phyloP scores from a whole-genome alignment of 2,113 vertebrate genomes.

The Erythrocercus mccallii region DNA sequence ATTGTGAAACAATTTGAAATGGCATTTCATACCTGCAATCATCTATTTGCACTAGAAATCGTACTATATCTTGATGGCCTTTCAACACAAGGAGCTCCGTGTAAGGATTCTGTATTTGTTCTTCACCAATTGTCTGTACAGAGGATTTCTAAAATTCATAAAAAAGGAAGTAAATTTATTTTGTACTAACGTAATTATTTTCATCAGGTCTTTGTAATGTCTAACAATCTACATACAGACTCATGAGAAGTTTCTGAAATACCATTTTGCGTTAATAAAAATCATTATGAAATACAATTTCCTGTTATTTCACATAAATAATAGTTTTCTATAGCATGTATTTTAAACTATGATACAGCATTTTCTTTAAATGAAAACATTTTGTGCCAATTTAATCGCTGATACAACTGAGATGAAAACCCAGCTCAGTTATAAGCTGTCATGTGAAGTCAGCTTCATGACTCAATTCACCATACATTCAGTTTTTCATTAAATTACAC shows the following conservation, averaged over 20 bases:
- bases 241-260: not conserved
- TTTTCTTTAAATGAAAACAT: not conserved
- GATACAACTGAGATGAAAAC: not conserved
- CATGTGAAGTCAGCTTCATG: not conserved
- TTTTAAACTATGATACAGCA: not conserved
- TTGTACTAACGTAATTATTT: not conserved
- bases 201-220: not conserved
- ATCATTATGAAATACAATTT: not conserved
- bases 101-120: constrained; percentile 93
- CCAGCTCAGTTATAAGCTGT: not conserved
- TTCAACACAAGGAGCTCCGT: constrained; percentile 94
- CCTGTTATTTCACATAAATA: not conserved
- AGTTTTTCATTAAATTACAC: not conserved
- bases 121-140: constrained; percentile 89
- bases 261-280: not conserved
- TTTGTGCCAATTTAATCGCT: not conserved
- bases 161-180: not conserved
- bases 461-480: not conserved
- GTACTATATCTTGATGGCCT: constrained; percentile 94
- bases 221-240: not conserved
- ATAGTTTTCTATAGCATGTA: not conserved
- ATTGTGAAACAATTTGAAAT: not conserved
- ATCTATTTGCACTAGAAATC: constrained; percentile 95
- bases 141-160: constrained; percentile 80
- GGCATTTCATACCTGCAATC: constrained; percentile 84